phyloP scores from a whole-genome alignment of 2,113 vertebrate genomes.

The Ctenomys sociabilis region DNA sequence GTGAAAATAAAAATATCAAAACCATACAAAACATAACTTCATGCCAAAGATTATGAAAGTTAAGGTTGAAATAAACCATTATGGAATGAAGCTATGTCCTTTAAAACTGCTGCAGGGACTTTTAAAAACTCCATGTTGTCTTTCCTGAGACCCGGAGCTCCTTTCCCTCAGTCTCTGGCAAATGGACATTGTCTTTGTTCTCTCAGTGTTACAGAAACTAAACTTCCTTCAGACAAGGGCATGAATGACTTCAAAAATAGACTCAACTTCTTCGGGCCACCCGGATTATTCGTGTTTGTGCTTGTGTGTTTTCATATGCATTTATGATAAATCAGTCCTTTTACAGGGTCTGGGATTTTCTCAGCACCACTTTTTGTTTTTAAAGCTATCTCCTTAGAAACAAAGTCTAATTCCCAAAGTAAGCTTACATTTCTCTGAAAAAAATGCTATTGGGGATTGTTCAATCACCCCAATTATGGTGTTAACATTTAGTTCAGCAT shows the following conservation, averaged over 20 bases:
- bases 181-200: neutral
- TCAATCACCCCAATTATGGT: constrained; percentile 22
- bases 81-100: neutral
- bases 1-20: constrained; percentile 32
- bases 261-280: neutral
- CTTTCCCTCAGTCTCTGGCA: neutral
- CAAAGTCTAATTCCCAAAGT: constrained; percentile 27
- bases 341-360: neutral
- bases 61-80: neutral
- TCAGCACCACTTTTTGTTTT: constrained; percentile 6
- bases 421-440: neutral
- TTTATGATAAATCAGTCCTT: neutral
- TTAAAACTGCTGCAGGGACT: neutral
- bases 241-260: neutral
- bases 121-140: neutral
- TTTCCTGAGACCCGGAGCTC: neutral
- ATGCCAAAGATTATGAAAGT: neutral
- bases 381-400: neutral
- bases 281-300: neutral
- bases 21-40: neutral
- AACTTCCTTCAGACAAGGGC: neutral
- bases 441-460: neutral
- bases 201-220: neutral
- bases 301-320: neutral
- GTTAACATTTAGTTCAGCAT: constrained; percentile 1